Evolutionary conservation across 2,888 invertebrate genomes (phyloP), one percentile per base, ranked within the genome.

Genomic region (Acanthosoma haemorrhoidale): DNA sequence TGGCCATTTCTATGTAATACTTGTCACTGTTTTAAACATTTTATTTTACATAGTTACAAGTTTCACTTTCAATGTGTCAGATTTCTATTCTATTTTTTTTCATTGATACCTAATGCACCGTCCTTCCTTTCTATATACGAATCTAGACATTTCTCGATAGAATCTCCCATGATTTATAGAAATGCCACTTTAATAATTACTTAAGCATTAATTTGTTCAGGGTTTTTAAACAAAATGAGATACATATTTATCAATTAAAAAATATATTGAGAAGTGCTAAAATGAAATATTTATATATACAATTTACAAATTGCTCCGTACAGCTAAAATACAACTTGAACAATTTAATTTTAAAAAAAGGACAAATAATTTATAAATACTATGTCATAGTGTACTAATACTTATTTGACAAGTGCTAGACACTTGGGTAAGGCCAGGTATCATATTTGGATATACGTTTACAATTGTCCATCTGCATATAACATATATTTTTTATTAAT

Each of bases 181-280:
- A n/a, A n/a, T n/a, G n/a, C n/a, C n/a, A n/a, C n/a, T n/a, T n/a
- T n/a, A n/a, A n/a, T n/a, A n/a, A n/a, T n/a, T n/a, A n/a, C n/a
- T n/a, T n/a, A n/a, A n/a, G n/a, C n/a, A n/a, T n/a, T n/a, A n/a
- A n/a, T n/a, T n/a, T n/a, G n/a, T n/a, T n/a, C n/a, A n/a, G n/a
- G n/a, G n/a, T n/a, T n/a, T n/a, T 41, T 3, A 41, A 4, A 61
- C 6, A 61, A 61, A 61, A 61, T 36, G 16, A 60, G 13, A 61
- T 36, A 8, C 11, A 60, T 15, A 15, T 15, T 31, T 21, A 38
- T 61, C 36, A 61, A 61, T 61, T 61, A 61, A 61, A 61, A 61
- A 61, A 61, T 61, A 61, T 61, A 61, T 34, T 61, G 38, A 61
- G 34, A 61, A 32, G 61, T 61, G 61, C 61, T 61, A 61, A 61